Percentiles rank a stretch among this genome's conserved stretches.
phyloP scores from a whole-genome alignment of 2,797 vertebrate genomes.

The Hippopotamyrus pictus region DNA sequence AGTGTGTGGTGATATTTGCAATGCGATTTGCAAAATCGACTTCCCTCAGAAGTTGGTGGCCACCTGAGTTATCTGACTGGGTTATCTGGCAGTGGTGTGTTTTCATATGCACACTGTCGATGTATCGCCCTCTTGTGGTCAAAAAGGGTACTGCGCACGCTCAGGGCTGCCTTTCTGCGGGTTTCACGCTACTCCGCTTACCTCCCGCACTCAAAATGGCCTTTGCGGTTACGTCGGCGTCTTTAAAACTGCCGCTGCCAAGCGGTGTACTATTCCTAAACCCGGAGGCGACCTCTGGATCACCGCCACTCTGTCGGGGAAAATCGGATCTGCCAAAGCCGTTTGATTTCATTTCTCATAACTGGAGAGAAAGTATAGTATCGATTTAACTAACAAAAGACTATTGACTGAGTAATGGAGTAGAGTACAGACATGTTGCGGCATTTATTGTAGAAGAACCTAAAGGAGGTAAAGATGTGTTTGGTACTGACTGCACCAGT shows the following conservation, averaged over 20 bases:
- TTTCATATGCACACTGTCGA: background rate
- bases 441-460: background rate
- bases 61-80: background rate
- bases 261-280: background rate
- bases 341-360: background rate
- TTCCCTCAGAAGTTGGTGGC: background rate
- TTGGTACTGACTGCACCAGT: background rate
- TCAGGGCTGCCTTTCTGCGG: background rate
- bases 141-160: background rate
- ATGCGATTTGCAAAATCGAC: background rate
- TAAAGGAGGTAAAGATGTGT: background rate
- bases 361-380: background rate
- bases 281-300: background rate
- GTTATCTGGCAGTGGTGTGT: background rate
- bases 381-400: background rate
- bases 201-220: background rate
- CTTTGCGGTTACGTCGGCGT: background rate
- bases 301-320: background rate
- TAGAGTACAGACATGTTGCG: background rate
- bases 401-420: background rate
- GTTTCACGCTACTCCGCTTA: background rate
- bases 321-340: background rate
- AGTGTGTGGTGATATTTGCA: background rate
- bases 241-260: background rate
- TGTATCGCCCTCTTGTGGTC: background rate